Evolutionary conservation across 37 sponge, comb jelly and placozoan genomes (phyloP), one percentile per base, ranked within the genome.

Genomic region (Cliona cf. orientalis): DNA sequence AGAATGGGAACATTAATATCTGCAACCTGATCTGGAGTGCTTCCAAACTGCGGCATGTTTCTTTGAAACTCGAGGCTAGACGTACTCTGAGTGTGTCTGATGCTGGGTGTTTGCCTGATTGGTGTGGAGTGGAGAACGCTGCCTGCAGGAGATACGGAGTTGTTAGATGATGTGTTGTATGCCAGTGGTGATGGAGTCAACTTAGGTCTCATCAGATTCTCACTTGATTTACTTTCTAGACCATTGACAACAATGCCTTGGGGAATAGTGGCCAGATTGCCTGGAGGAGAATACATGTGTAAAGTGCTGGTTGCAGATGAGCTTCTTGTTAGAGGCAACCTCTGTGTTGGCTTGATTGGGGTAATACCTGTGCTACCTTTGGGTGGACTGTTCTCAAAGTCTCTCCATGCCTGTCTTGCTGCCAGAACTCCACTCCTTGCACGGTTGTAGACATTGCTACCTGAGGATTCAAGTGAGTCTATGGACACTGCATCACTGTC

Each of bases 401-500:
- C 84, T 26, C 67, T 61, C 84, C 84, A 83, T 14, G 62, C 66
- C 3, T 1, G 19, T 44, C 75, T 60, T 21, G 64, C 55, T 43
- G 53, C 75, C 5, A 2, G 9, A 0, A 74, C 63, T 29, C 63
- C 55, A 23, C 49, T 42, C 37, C 55, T 38, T 4, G 64, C 74
- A 32, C 42, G 23, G 0, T 36, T 6, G 57, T 57, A 68, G 0
- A 71, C 21, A 11, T 2, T 6, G 23, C 65, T 56, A 21, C 37
- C 64, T 19, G 71, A 17, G 5, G 87, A 66, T 3, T 86, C 87
- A 81, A 80, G 66, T 32, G 92, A 87, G 14, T 84, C 74, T 9
- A 79, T 12, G 0, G 92, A 87, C 0, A 68, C 32, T 1, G 44
- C 66, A 46, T 86, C 86, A 19, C 81, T 45, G 1, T 90, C 91